A percentile compares a stretch with the other conserved stretches of the same genome.
Evolutionary conservation across 2,113 vertebrate species (phyloP).

Genomic region (Sylvia atricapilla): DNA sequence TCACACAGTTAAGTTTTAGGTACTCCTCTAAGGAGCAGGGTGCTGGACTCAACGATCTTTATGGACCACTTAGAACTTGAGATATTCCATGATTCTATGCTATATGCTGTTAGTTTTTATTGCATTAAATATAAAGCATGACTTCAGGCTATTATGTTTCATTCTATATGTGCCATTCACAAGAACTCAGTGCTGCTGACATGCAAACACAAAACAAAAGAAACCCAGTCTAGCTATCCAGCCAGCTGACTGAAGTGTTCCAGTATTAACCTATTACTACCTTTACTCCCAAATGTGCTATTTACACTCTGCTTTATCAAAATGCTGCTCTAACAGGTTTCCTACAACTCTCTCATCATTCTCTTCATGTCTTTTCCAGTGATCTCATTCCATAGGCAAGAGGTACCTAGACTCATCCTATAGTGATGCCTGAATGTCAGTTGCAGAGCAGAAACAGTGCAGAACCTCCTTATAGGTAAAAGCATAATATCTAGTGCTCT

Average conservation of each 20-base stretch:
- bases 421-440: background rate
- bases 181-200: background rate
- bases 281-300: background rate
- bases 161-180: background rate
- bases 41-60: background rate
- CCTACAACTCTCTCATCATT: background rate
- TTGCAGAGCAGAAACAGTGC: background rate
- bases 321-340: background rate
- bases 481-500: background rate
- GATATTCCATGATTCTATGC: background rate
- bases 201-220: background rate
- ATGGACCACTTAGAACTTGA: background rate
- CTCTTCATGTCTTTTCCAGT: background rate
- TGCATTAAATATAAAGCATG: background rate
- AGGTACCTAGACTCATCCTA: background rate
- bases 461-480: background rate
- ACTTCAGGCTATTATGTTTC: background rate
- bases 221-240: background rate
- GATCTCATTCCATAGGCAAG: background rate
- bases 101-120: background rate
- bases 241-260: background rate
- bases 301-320: background rate
- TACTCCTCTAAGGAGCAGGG: background rate
- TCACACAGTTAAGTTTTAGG: background rate
- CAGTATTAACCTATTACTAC: background rate